Evolutionary conservation across 1,140 invertebrate species (phyloP).

Genomic region (Polypedilum pembai): DNA sequence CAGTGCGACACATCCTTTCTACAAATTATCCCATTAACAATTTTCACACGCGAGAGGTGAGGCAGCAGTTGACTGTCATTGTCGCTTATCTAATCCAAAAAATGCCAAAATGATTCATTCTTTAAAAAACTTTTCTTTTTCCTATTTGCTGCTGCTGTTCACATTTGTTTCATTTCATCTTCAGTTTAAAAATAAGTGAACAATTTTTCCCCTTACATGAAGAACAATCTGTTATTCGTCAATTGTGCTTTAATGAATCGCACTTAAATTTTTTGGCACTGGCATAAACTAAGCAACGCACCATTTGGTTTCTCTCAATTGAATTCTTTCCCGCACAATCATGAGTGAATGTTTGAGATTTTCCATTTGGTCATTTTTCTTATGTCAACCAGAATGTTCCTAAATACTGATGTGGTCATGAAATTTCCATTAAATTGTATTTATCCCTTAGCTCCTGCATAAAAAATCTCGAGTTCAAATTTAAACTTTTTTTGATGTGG

Average conservation of each 20-base stretch:
- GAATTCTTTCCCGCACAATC: background rate
- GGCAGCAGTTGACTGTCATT: too few species aligned
- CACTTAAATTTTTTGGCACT: constrained; percentile 9
- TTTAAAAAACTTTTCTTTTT: too few species aligned
- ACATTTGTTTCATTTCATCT: constrained; percentile 7
- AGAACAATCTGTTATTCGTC: constrained; percentile 20
- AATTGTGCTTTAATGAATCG: constrained; percentile 23
- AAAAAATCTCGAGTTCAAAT: background rate
- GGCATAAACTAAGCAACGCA: background rate
- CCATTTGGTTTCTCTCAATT: constrained; percentile 2
- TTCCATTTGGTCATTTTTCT: background rate
- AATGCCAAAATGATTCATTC: constrained; percentile 3
- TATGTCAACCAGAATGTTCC: background rate
- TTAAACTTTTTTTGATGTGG: constrained; percentile 26
- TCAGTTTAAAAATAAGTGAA: background rate
- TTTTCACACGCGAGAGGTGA: background rate
- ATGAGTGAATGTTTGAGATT: background rate
- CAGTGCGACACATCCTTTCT: background rate
- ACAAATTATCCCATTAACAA: constrained; percentile 11
- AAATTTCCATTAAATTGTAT: background rate
- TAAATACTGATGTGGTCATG: constrained; percentile 5
- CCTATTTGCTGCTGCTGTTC: background rate
- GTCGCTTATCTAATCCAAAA: too few species aligned
- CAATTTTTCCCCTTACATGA: background rate
- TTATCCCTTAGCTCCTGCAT: background rate